Percentiles rank a stretch among this genome's conserved stretches.
phyloP scores from a whole-genome alignment of 2,888 invertebrate genomes.

The Ormyrus rosae region DNA sequence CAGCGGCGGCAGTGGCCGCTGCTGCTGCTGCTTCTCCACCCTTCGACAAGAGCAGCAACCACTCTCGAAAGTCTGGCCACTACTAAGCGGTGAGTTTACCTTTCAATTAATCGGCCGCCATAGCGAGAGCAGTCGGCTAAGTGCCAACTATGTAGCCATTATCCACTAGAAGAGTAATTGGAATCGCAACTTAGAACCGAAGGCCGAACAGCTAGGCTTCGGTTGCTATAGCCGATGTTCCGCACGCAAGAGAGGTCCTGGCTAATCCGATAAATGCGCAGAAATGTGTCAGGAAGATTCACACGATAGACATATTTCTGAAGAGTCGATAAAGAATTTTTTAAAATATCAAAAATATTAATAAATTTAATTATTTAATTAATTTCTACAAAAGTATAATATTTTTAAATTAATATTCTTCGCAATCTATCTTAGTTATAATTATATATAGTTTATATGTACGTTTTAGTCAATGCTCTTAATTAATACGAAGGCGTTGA shows the following conservation, averaged over 20 bases:
- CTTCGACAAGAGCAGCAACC: slow-evolving; percentile 47
- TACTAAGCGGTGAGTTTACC: slow-evolving; percentile 72
- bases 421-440: too few species aligned
- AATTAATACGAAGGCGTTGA: too few species aligned
- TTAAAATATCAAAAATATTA: too few species aligned
- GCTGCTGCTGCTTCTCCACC: neutral
- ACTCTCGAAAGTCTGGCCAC: slow-evolving; percentile 70
- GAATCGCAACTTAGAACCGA: slow-evolving; percentile 66
- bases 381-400: too few species aligned
- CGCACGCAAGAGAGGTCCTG: neutral
- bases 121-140: slow-evolving; percentile 65
- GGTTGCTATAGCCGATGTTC: neutral
- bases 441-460: too few species aligned
- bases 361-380: too few species aligned
- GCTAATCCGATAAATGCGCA: slow-evolving; percentile 50
- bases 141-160: slow-evolving; percentile 72
- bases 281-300: slow-evolving; percentile 39
- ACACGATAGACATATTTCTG: too few species aligned
- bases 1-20: neutral
- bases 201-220: neutral
- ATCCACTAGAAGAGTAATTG: slow-evolving; percentile 73
- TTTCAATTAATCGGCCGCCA: slow-evolving; percentile 73
- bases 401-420: too few species aligned
- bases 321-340: too few species aligned
- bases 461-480: too few species aligned